These are phyloP conservation scores for Anisognathus igniventris DNA, from an alignment of 2,797 vertebrate species.

Conservation along the genomic window DNA sequence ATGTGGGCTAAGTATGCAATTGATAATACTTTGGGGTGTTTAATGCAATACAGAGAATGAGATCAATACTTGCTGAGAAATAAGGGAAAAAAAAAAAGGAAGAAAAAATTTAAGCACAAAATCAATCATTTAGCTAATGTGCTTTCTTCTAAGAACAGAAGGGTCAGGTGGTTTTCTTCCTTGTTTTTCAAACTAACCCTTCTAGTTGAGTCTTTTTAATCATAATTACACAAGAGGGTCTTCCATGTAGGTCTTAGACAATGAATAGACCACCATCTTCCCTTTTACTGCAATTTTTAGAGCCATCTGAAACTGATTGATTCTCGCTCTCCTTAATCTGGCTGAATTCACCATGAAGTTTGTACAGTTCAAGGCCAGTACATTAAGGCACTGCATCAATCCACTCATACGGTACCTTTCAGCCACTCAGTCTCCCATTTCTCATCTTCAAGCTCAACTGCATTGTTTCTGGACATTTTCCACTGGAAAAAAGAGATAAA, in stretches of 20 bases:
- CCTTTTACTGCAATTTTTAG: slow-evolving; percentile 42
- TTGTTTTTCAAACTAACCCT: slow-evolving; percentile 28
- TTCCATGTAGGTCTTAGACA: not conserved
- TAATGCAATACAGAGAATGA: not conserved
- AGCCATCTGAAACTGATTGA: slow-evolving; percentile 41
- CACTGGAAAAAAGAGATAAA: not conserved
- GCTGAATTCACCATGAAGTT: slow-evolving; percentile 38
- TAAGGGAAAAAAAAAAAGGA: not conserved
- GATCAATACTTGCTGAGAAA: not conserved
- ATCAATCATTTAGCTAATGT: slow-evolving; percentile 51
- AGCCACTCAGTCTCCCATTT: not conserved
- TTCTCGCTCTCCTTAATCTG: slow-evolving; percentile 25
- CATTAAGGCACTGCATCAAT: slow-evolving; percentile 49
- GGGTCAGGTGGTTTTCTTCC: not conserved
- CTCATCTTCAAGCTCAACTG: not conserved
- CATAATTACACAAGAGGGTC: slow-evolving; percentile 3
- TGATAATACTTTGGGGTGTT: not conserved
- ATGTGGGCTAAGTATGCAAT: not conserved
- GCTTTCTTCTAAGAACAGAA: slow-evolving; percentile 36
- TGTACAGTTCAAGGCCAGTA: slow-evolving; percentile 21
- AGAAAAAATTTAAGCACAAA: not conserved
- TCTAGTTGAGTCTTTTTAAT: slow-evolving; percentile 25
- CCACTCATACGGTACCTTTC: not conserved
- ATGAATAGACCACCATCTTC: slow-evolving; percentile 24
- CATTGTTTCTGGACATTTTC: not conserved